These are phyloP conservation scores for Drosophila buzzatii DNA, from an alignment of 2,888 invertebrate genomes.

Conservation along the genomic window DNA sequence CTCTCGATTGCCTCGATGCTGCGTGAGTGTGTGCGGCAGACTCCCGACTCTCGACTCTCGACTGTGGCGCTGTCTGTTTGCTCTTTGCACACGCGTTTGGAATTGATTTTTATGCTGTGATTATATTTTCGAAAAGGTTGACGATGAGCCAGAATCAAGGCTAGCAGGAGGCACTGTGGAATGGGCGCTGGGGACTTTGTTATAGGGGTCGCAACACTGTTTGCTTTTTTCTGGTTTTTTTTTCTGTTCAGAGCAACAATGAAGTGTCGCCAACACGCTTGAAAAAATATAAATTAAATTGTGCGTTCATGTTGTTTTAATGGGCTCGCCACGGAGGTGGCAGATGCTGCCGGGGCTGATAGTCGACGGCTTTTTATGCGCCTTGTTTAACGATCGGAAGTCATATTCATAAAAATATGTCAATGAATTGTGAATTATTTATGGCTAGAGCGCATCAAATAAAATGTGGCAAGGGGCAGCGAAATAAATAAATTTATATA, in stretches of 20 bases:
- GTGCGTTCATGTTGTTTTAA: slow-evolving; percentile 81
- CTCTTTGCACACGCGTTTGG: slow-evolving; percentile 74
- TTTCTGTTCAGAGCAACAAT: slow-evolving; percentile 42
- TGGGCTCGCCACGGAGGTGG: slow-evolving; percentile 50
- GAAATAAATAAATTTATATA: slow-evolving; percentile 63
- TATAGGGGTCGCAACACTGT: slow-evolving; percentile 44
- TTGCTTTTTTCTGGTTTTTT: slow-evolving; percentile 22
- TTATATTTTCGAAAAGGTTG: slow-evolving; percentile 81
- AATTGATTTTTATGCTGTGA: slow-evolving; percentile 81
- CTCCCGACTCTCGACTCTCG: slow-evolving; percentile 37
- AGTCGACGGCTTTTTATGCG: slow-evolving; percentile 64
- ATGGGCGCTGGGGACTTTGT: background rate
- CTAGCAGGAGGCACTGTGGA: background rate
- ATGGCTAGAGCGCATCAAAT: slow-evolving; percentile 50
- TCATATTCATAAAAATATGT: slow-evolving; percentile 81
- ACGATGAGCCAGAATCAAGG: slow-evolving; percentile 64
- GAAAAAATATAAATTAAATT: slow-evolving; percentile 81
- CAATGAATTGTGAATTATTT: slow-evolving; percentile 81
- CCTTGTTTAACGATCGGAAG: slow-evolving; percentile 79
- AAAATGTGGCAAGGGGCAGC: background rate
- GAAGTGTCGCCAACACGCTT: slow-evolving; percentile 68
- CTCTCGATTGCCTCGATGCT: slow-evolving; percentile 18
- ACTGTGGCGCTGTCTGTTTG: slow-evolving; percentile 61
- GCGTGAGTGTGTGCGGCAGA: slow-evolving; percentile 13
- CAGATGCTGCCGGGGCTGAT: slow-evolving; percentile 54